Conservation (phyloP, 2,797 vertebrate species). For the Cryptoprocta ferox region DNA sequence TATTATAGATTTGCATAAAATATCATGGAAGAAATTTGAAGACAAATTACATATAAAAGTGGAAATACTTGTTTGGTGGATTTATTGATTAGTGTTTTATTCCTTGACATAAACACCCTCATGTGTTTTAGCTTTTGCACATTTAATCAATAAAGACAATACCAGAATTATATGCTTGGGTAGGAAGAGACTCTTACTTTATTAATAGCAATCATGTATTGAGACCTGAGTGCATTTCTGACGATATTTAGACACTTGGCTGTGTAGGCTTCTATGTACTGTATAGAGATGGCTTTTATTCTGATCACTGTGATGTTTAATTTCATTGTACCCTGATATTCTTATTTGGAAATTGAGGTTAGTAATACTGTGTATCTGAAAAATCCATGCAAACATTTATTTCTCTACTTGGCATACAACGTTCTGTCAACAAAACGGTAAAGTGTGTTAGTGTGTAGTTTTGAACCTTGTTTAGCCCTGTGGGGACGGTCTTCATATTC, state of each 20-base stretch:
- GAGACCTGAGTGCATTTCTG: not conserved
- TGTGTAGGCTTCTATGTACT: not conserved
- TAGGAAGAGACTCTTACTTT: slow-evolving; percentile 41
- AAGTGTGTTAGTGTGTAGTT: not conserved
- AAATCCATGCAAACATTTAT: not conserved
- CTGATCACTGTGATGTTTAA: not conserved
- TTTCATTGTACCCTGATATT: not conserved
- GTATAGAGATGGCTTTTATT: not conserved
- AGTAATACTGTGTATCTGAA: not conserved
- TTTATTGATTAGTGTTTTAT: slow-evolving; percentile 51
- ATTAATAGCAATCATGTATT: slow-evolving; percentile 2
- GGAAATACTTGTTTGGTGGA: slow-evolving; percentile 27
- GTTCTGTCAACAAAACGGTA: not conserved
- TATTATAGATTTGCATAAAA: not conserved
- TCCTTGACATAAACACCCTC: slow-evolving; percentile 3
- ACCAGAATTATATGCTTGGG: slow-evolving; percentile 48
- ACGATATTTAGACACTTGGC: not conserved
- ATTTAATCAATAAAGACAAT: slow-evolving; percentile 60
- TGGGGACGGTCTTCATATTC: not conserved
- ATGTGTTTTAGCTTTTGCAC: slow-evolving; percentile 41
- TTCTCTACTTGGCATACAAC: not conserved
- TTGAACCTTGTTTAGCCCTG: not conserved
- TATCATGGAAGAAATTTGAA: not conserved
- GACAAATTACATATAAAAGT: slow-evolving; percentile 6
- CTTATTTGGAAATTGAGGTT: not conserved